A percentile compares a stretch with the other conserved stretches of the same genome.
Conservation (phyloP, 2,113 vertebrate genomes). For the Haemorhous mexicanus region DNA sequence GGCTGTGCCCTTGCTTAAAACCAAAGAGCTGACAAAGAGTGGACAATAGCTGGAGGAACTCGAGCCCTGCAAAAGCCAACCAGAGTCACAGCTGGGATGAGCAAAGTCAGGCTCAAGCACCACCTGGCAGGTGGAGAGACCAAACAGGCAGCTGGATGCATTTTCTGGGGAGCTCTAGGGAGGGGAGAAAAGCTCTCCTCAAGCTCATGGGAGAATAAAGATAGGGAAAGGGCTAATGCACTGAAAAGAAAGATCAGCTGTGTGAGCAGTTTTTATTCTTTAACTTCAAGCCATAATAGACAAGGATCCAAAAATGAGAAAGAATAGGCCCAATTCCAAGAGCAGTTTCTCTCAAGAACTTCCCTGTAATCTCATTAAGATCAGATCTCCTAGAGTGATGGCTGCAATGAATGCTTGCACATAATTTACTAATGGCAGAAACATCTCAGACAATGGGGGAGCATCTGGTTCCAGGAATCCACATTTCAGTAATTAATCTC, state of each 20-base stretch:
- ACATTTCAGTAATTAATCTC: neutral
- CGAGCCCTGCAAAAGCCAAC: neutral
- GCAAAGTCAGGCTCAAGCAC: neutral
- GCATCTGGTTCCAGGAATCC: neutral
- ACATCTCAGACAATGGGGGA: neutral
- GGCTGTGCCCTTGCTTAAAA: neutral
- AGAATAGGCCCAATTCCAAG: neutral
- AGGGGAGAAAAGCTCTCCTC: neutral
- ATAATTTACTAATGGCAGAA: neutral
- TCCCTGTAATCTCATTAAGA: neutral
- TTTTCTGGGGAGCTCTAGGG: neutral
- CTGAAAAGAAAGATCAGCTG: neutral
- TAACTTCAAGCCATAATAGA: neutral
- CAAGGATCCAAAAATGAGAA: neutral
- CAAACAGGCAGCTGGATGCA: neutral
- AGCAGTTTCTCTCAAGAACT: neutral
- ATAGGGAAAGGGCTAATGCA: neutral
- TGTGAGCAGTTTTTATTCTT: neutral
- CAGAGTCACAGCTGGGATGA: neutral
- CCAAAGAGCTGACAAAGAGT: neutral
- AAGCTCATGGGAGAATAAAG: neutral
- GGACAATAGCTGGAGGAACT: neutral
- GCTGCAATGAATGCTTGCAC: neutral
- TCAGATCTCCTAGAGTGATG: neutral
- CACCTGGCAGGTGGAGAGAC: neutral